A percentile compares a stretch with the other conserved stretches of the same genome.
Evolutionary conservation across 2,797 vertebrate species (phyloP).

Genomic region (Carapus acus): DNA sequence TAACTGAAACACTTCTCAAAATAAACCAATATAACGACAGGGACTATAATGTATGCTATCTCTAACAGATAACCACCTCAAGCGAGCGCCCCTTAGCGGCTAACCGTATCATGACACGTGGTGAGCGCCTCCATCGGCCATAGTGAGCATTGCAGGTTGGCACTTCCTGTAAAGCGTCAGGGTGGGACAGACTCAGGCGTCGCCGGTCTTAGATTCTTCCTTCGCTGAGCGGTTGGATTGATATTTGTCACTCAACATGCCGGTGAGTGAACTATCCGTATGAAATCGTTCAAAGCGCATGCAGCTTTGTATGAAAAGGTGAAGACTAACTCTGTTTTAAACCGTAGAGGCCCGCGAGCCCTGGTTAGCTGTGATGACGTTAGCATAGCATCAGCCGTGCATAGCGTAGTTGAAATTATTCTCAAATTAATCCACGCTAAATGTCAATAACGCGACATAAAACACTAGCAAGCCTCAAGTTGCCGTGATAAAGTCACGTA

Average conservation of each 20-base stretch:
- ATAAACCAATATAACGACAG: too few species aligned
- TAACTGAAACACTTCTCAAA: too few species aligned
- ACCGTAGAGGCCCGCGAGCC: neutral
- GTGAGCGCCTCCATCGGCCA: conserved; percentile 44
- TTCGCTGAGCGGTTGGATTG: conserved; percentile 51
- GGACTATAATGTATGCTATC: too few species aligned
- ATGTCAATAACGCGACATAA: too few species aligned
- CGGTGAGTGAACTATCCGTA: conserved; percentile 76
- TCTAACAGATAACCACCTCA: too few species aligned
- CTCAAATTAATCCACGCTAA: too few species aligned
- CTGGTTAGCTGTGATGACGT: conserved; percentile 16
- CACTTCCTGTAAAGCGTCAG: conserved; percentile 67
- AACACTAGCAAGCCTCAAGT: too few species aligned
- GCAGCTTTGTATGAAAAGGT: neutral
- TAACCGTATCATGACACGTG: too few species aligned
- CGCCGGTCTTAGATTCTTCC: conserved; percentile 17
- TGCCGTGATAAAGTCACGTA: too few species aligned
- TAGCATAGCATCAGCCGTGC: conserved; percentile 42
- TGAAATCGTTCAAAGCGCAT: too few species aligned
- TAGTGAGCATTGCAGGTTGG: conserved; percentile 7
- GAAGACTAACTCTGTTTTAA: rapidly evolving
- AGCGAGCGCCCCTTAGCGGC: too few species aligned
- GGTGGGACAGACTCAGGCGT: conserved; percentile 64
- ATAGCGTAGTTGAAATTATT: too few species aligned
- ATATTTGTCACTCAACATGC: conserved; percentile 68